Base-by-base conservation (phyloP, 2,113 vertebrate species). In the Asarcornis scutulata region DNA sequence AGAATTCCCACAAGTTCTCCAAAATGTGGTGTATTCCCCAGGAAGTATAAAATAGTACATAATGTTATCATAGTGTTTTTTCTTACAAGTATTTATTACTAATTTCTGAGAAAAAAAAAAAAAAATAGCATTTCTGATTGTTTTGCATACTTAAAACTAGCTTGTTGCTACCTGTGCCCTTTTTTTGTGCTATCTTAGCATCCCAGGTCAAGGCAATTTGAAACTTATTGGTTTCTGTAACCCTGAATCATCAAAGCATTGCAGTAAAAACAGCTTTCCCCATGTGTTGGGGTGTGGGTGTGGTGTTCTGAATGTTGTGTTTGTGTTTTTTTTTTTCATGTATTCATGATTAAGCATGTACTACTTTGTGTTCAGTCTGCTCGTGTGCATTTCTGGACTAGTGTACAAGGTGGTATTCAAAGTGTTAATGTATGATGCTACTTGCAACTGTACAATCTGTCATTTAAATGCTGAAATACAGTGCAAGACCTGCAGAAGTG, bases 401-500 rank as follows among this genome's bases (percentile, higher is more conserved):
- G 11, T 6, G 63, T 62, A 50, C 32, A 29, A 74, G 46, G 29
- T 60, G 32, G 88, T 29, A 83, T 29, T 81, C 44, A 26, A 93
- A 90, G 72, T 64, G 93, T 96, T 96, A 97, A 93, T 44, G 67
- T 50, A 34, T 52, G 83, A 78, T 75, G 72, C 13, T 91, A 36
- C 34, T 91, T 90, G 68, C 72, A 84, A 83, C 59, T 83, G 68
- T 80, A 78, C 36, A 71, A 25, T 55, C 52, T 78, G 64, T 82
- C 83, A 88, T 95, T 90, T 88, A 86, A 94, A 93, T 94, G 56
- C 69, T 42, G 42, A 95, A 91, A 93, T 95, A 84, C 85, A 92
- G 83, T 90, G 64, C 72, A 91, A 95, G 94, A 95, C 88, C 76
- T 95, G 88, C 34, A 95, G 88, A 90, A 95, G 90, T 93, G 88